Conservation (phyloP, 2,113 vertebrate species). For the Actenoides hombroni region DNA sequence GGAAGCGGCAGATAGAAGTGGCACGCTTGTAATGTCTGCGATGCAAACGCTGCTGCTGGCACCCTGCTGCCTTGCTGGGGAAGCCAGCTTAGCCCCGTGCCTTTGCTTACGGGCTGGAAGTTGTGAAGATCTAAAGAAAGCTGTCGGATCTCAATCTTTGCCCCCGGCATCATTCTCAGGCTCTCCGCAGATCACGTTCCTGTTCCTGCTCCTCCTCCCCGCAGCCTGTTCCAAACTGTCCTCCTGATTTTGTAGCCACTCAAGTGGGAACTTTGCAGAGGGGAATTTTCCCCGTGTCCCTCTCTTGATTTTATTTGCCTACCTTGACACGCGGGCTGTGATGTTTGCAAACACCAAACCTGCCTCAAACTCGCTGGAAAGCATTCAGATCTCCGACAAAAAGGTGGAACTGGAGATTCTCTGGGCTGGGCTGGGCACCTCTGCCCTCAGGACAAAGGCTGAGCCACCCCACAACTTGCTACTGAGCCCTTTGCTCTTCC, state of each 20-base stretch:
- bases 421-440: background rate
- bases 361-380: background rate
- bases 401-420: background rate
- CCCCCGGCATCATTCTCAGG: background rate
- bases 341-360: background rate
- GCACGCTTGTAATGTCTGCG: constrained; percentile 12
- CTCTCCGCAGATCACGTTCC: background rate
- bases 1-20: constrained; percentile 4
- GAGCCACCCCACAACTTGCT: background rate
- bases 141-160: background rate
- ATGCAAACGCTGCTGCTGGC: constrained; percentile 7
- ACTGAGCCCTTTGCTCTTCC: background rate
- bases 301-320: background rate
- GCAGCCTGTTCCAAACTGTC: background rate
- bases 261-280: background rate
- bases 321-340: background rate
- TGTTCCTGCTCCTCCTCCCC: background rate
- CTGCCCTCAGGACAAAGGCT: background rate
- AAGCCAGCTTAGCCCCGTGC: background rate
- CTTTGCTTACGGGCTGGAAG: background rate
- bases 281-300: fast-evolving
- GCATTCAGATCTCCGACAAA: background rate
- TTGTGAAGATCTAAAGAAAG: background rate
- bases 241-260: background rate
- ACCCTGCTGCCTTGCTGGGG: background rate